These are phyloP conservation scores for Amphipoea lucens DNA, from an alignment of 2,888 invertebrate genomes.

Conservation along the genomic window DNA sequence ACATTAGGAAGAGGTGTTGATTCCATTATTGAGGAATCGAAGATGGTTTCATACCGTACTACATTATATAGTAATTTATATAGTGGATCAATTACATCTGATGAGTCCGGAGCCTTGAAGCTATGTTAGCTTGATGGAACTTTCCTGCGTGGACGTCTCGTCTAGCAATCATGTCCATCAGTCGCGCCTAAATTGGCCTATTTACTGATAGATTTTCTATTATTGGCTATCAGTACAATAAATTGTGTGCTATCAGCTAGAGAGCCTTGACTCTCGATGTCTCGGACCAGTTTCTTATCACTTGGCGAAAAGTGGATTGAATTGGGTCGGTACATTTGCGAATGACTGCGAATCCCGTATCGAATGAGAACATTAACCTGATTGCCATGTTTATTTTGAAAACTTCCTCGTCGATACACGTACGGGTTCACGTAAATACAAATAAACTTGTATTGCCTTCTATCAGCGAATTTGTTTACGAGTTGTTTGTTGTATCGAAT, in stretches of 20 bases:
- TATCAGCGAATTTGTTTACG: conserved; percentile 46
- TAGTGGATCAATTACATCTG: conserved; percentile 40
- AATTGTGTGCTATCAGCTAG: conserved; percentile 60
- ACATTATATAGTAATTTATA: neutral
- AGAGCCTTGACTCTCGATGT: conserved; percentile 60
- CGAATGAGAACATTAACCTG: conserved; percentile 76
- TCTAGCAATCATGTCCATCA: conserved; percentile 65
- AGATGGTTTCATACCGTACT: conserved; percentile 4
- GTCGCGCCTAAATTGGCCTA: conserved; percentile 65
- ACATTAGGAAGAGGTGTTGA: conserved; percentile 26
- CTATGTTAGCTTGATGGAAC: conserved; percentile 60
- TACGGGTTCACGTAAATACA: conserved; percentile 35
- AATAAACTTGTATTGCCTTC: conserved; percentile 54
- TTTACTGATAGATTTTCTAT: conserved; percentile 64
- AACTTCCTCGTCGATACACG: conserved; percentile 49
- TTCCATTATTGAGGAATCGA: conserved; percentile 17
- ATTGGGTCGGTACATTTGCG: conserved; percentile 74
- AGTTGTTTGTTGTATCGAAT: conserved; percentile 47
- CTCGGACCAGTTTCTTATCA: conserved; percentile 65
- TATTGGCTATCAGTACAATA: conserved; percentile 64
- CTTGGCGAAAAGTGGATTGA: conserved; percentile 77
- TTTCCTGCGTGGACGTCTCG: conserved; percentile 47
- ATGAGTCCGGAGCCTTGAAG: conserved; percentile 59
- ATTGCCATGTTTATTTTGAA: conserved; percentile 67
- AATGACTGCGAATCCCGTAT: conserved; percentile 75